These are phyloP conservation scores for Ochotona princeps DNA, from an alignment of 2,113 vertebrate genomes.

Conservation along the genomic window DNA sequence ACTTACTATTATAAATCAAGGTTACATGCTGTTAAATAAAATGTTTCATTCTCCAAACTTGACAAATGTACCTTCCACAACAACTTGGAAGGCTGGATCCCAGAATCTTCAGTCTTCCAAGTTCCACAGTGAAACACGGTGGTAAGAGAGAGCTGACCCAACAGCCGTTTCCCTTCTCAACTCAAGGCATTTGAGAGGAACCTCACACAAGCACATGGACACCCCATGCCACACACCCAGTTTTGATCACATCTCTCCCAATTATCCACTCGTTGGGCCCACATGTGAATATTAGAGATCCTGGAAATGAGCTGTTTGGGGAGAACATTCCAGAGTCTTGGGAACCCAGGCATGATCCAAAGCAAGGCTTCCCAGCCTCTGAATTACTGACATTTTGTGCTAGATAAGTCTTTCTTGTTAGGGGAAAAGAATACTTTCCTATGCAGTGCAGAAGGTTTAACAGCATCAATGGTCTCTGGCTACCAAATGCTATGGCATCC, in stretches of 20 bases:
- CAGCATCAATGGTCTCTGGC: background rate
- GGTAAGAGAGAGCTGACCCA: background rate
- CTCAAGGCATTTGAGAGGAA: background rate
- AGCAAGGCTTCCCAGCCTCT: background rate
- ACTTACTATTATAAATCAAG: background rate
- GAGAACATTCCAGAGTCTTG: background rate
- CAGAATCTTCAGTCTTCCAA: background rate
- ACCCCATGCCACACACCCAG: background rate
- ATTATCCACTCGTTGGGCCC: background rate
- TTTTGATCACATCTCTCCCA: background rate
- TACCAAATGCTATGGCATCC: background rate
- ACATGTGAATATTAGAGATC: background rate
- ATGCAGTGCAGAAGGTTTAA: background rate
- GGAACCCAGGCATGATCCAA: background rate
- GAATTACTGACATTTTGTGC: background rate
- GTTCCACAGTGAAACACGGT: background rate
- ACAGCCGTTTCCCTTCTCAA: too few species aligned
- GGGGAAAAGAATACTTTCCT: too few species aligned
- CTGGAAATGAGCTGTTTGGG: background rate
- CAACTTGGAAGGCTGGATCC: background rate
- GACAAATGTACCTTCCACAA: background rate
- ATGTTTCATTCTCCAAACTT: background rate
- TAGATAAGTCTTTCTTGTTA: background rate
- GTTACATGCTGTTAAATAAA: background rate
- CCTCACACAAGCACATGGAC: background rate